Conservation (phyloP, 2,888 invertebrate genomes). For the Orchestes rusci region DNA sequence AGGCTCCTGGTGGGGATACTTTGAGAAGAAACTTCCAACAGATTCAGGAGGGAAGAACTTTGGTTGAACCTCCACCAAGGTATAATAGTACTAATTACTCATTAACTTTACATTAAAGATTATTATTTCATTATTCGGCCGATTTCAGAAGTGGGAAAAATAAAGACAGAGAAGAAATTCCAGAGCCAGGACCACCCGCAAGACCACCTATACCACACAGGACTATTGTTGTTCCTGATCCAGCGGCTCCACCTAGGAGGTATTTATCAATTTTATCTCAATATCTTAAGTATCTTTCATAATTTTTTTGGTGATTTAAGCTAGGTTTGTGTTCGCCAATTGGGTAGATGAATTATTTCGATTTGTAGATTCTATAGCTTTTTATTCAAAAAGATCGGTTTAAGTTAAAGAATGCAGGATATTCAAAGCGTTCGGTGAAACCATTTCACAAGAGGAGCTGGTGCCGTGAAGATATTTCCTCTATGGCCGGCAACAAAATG, state of each 20-base stretch:
- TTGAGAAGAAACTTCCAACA: slow-evolving; percentile 96
- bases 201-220: slow-evolving; percentile 85
- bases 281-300: neutral
- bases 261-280: slow-evolving; percentile 31
- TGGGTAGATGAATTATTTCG: no score
- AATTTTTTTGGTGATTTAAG: slow-evolving; percentile 10
- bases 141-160: slow-evolving; percentile 40
- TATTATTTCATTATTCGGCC: no score
- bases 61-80: slow-evolving; percentile 50
- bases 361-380: no score
- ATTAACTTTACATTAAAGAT: neutral
- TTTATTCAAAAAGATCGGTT: no score
- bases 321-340: no score
- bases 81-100: slow-evolving; percentile 23
- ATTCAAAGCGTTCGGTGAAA: no score
- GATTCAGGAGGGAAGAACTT: slow-evolving; percentile 77
- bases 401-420: no score
- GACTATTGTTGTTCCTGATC: slow-evolving; percentile 86
- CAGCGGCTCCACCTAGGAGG: slow-evolving; percentile 56
- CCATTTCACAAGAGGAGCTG: no score
- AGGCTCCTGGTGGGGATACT: slow-evolving; percentile 87
- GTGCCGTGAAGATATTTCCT: no score
- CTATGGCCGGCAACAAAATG: no score
- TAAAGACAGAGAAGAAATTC: slow-evolving; percentile 55
- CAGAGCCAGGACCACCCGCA: slow-evolving; percentile 83